Evolutionary conservation across 2,888 invertebrate species (phyloP).

Genomic region (Gonocerus acuteangulatus): DNA sequence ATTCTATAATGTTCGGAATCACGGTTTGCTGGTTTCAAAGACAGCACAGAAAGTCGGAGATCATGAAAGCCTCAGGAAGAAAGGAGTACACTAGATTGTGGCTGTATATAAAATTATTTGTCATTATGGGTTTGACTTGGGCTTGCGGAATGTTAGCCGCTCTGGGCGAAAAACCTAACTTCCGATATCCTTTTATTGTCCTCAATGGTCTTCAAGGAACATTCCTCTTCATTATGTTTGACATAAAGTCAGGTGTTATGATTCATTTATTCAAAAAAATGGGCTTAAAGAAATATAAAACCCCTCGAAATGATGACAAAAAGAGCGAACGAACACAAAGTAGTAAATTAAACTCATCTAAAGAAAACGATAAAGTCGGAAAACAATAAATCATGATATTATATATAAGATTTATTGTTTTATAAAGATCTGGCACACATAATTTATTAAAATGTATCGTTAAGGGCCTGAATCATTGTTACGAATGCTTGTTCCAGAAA

Average conservation of each 20-base stretch:
- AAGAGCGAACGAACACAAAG: not conserved
- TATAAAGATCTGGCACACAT: too few relatives aligned
- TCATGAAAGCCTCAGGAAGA: conserved; percentile 14
- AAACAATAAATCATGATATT: not conserved
- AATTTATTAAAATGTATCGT: too few relatives aligned
- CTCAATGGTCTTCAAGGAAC: conserved; percentile 29
- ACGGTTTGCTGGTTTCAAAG: conserved; percentile 28
- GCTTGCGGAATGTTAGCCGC: conserved; percentile 16
- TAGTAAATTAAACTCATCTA: not conserved
- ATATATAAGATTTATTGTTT: too few relatives aligned
- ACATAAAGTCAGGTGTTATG: conserved; percentile 14
- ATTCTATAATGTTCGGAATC: conserved; percentile 14
- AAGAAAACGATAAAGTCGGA: not conserved
- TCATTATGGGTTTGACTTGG: conserved; percentile 29
- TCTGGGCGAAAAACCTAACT: conserved; percentile 4
- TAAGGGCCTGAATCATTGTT: too few relatives aligned
- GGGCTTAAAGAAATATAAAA: not conserved
- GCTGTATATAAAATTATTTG: conserved; percentile 28
- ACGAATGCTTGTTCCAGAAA: too few relatives aligned
- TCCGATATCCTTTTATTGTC: conserved; percentile 24
- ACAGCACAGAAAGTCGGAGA: conserved; percentile 8
- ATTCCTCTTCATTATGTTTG: conserved; percentile 31
- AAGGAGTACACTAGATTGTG: conserved; percentile 27
- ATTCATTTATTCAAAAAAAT: not conserved
- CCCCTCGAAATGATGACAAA: not conserved